Evolutionary conservation across 2,797 vertebrate genomes (phyloP).

Genomic region (Urocyon cinereoargenteus): DNA sequence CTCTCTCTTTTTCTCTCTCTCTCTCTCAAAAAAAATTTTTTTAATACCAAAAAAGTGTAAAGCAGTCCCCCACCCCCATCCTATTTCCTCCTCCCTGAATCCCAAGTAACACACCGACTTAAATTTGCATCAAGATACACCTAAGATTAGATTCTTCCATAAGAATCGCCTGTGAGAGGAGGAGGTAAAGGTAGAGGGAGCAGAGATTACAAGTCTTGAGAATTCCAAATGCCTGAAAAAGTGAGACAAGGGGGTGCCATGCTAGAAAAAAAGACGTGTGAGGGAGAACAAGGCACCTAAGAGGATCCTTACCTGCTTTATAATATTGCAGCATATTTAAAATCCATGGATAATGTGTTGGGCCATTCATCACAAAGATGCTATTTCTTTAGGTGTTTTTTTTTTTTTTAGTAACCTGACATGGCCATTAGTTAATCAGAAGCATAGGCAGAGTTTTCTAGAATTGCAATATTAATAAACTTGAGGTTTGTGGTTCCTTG

Average conservation of each 20-base stretch:
- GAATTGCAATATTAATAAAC: conserved; percentile 78
- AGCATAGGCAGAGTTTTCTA: conserved; percentile 63
- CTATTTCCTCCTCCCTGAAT: neutral
- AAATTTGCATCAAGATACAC: neutral
- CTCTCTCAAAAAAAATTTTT: neutral
- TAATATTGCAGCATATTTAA: neutral
- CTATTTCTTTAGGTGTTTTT: neutral
- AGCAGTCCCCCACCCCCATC: neutral
- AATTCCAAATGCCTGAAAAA: neutral
- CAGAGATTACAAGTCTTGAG: neutral
- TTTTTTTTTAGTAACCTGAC: neutral
- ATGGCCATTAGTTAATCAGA: conserved; percentile 70
- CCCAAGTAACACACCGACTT: neutral
- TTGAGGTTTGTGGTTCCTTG: conserved; percentile 74
- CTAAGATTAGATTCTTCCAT: neutral
- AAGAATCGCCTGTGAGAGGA: neutral
- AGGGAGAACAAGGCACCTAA: no score
- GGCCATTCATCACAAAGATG: conserved; percentile 23
- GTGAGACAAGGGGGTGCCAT: neutral
- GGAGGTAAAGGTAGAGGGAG: neutral
- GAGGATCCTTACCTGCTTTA: neutral
- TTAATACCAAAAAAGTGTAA: neutral
- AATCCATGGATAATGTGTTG: neutral
- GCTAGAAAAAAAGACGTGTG: neutral
- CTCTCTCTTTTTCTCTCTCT: no score